Evolutionary conservation across 2,888 invertebrate genomes (phyloP), one percentile per base, ranked within the genome.

Genomic region (Lamellibrachia satsuma): DNA sequence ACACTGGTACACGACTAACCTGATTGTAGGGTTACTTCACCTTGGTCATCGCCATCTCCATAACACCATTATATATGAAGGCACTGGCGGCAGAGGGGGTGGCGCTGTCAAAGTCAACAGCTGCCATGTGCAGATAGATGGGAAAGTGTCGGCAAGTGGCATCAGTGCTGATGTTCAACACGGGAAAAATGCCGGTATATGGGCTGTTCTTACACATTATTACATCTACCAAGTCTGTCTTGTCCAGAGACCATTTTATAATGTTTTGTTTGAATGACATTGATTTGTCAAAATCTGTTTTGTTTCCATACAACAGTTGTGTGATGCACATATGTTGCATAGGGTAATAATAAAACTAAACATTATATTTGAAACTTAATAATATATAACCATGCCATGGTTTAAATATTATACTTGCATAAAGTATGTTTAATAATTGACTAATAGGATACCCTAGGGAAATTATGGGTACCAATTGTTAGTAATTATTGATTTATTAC

Each of bases 91-190:
- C 8, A 93, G 93, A 57, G 95, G 95, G 90, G 95, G 95, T 55
- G 95, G 95, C 7, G 92, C 92, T 52, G 52, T 95, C n/a, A 75
- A 91, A 22, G 90, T 95, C 11, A 93, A 93, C 75, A 94, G 94
- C 92, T 92, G 94, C 90, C 95, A 95, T 92, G 94, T 95, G 22
- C 94, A 95, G 90, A 93, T 95, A 91, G 95, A 95, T 93, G 95
- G 95, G 6, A 92, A 93, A 55, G 93, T 95, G 90, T 93, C 94
- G 9, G 94, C 93, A 4, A 94, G 95, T 93, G 95, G 95, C 9
- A 52, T 92, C 11, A 39, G 92, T 52, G 94, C 95, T 4, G 94
- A 94, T 52, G 60, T 90, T 9, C 92, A 93, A 11, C 92, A 92
- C 52, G n/a, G 15, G 8, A 39, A 92, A 52, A 27, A 90, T 11